Base-by-base conservation (phyloP, 2,888 invertebrate genomes). In the Priocnemis perturbator region DNA sequence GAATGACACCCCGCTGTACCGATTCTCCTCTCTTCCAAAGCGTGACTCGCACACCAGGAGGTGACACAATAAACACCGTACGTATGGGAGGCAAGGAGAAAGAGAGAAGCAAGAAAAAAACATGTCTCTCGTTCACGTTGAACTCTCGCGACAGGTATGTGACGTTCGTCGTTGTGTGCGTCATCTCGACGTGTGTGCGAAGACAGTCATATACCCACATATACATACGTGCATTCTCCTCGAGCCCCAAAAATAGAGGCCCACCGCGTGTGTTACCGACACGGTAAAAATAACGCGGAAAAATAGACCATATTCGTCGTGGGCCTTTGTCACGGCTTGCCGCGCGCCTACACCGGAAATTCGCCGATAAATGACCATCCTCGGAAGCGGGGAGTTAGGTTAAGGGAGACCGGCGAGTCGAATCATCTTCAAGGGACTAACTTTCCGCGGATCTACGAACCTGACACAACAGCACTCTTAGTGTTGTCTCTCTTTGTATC, bases 101-200 rank as follows among this genome's bases (percentile, higher is more conserved):
- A 3, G 37, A 37, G 37, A 11, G 7, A 37, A 37, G 7, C 4
- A 37, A 37, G 3, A 26, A 26, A 26, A 26, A 67, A 68, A 68
- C n/a, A n/a, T n/a, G 58, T 62, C 2, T 50, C 59, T 58, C 66
- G 64, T 71, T 63, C 72, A 70, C 60, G 70, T 67, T 37, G 72
- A 60, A 20, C 53, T 50, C 47, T 70, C 55, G 23, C 59, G 44
- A 57, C 23, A 52, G 63, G 50, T 19, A 20, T 50, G 45, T 20
- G 57, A 5, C 64, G 14, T 19, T 37, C 47, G 47, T 55, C 44
- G 58, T 61, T 37, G 37, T 37, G 37, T 37, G 37, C 37, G 37
- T 37, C 37, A 37, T 37, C 11, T 37, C 7, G 2, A 37, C 37
- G 14, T 37, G 11, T 11, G 37, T 37, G 37, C 14, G 7, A 3